A percentile compares a stretch with the other conserved stretches of the same genome.
phyloP scores from a whole-genome alignment of 1,140 invertebrate genomes.

The Orchestia grillus region DNA sequence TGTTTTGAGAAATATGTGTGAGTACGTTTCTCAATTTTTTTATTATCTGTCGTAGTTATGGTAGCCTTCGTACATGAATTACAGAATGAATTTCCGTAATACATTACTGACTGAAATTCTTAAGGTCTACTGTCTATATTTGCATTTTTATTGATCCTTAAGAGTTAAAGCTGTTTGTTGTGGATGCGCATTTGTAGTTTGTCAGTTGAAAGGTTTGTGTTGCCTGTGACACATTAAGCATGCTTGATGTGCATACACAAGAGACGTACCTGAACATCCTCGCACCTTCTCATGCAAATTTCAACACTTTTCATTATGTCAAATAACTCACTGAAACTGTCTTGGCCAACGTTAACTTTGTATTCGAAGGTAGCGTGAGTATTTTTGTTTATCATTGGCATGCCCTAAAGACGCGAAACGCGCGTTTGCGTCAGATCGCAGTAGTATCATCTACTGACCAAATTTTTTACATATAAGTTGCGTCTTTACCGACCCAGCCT shows the following conservation, averaged over 20 bases:
- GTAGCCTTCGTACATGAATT: not conserved
- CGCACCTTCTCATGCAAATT: constrained; percentile 7
- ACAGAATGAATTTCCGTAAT: not conserved
- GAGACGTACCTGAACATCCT: not conserved
- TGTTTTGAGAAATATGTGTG: not conserved
- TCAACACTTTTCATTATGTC: not conserved
- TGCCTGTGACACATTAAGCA: not conserved
- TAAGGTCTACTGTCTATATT: not conserved
- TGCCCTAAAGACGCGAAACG: not conserved
- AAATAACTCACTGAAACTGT: not conserved
- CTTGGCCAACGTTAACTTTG: not conserved
- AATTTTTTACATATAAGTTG: not conserved
- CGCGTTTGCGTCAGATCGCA: not conserved
- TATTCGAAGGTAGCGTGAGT: not conserved
- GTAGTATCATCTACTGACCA: too few relatives aligned
- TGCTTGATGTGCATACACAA: not conserved
- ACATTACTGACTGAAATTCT: not conserved
- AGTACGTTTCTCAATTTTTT: not conserved
- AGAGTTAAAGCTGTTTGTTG: not conserved
- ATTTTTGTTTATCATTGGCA: not conserved
- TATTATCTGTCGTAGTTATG: too few relatives aligned
- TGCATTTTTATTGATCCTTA: not conserved
- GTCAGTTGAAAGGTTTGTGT: not conserved
- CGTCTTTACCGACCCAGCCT: not conserved
- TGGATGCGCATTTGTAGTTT: not conserved